Conservation (phyloP, 2,888 invertebrate species). For the Lochmaea capreae region DNA sequence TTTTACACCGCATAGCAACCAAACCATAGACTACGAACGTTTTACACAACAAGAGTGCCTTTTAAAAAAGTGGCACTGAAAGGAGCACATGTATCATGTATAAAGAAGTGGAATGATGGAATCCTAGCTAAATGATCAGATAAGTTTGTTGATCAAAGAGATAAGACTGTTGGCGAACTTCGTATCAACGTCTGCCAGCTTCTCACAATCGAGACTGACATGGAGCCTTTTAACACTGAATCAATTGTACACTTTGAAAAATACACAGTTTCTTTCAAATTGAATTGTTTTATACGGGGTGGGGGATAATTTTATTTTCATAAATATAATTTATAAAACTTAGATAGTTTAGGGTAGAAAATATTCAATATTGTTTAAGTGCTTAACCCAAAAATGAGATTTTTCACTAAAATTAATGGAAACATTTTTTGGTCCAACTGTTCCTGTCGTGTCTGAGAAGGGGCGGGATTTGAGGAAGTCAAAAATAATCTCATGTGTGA, state of each 20-base stretch:
- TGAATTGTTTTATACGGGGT: too few species aligned
- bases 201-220: conserved; percentile 51
- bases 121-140: conserved; percentile 54
- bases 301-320: too few species aligned
- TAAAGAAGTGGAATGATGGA: conserved; percentile 55
- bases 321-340: too few species aligned
- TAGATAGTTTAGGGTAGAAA: too few species aligned
- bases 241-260: conserved; percentile 25
- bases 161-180: conserved; percentile 52
- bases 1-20: not conserved
- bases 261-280: conserved; percentile 1
- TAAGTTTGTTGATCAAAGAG: conserved; percentile 56
- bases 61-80: conserved; percentile 43
- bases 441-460: too few species aligned
- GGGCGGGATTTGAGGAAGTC: too few species aligned
- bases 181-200: conserved; percentile 55
- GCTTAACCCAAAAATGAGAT: too few species aligned
- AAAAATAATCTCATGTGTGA: too few species aligned
- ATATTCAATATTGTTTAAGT: too few species aligned
- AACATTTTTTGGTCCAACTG: too few species aligned
- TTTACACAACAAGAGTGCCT: not conserved
- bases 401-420: too few species aligned
- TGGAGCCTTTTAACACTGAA: conserved; percentile 33
- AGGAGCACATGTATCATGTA: conserved; percentile 51
- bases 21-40: conserved; percentile 14